Evolutionary conservation across 1,140 invertebrate species (phyloP), one percentile per base, ranked within the genome.

Genomic region (Euura saliciscinereae): DNA sequence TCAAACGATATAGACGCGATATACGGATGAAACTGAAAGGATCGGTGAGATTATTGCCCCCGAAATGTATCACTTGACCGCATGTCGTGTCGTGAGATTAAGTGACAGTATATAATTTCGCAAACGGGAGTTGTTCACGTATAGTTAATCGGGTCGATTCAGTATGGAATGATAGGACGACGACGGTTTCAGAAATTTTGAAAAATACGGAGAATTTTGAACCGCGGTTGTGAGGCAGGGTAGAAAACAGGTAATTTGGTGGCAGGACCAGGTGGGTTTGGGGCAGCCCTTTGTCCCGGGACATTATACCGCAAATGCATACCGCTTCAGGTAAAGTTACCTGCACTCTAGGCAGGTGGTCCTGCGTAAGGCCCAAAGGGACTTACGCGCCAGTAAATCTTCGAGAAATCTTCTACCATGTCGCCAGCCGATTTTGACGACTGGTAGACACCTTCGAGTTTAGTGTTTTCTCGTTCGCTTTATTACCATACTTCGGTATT

Each of bases 301-400:
- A n/a, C 10, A 59, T 59, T 59, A 6, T 59, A 59, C 51, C 51
- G 51, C 51, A 59, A 59, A 59, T 59, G 51, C 51, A 59, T n/a
- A 59, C 51, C 51, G 51, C 13, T 59, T 59, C 51, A 59, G 51
- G 51, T 59, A 59, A 59, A 59, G 51, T 59, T 59, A 59, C 51
- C 51, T 59, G 51, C 51, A 59, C 13, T 59, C 51, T 59, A 59
- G 51, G 51, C 51, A 59, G 51, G 51, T 59, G 51, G 51, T 59
- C 51, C 51, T n/a, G 13, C 3, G 13, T n/a, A n/a, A 8, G 51
- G 51, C 10, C 8, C 10, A 59, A n/a, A n/a, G 13, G 51, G 51
- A 59, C 51, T 59, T 59, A 59, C 51, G 51, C 51, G 3, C 13
- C 51, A n/a, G 51, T 59, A 59, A 59, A 59, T 59, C 51, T 59